Percentiles rank a stretch among this genome's conserved stretches.
Evolutionary conservation across 2,113 vertebrate species (phyloP).

Genomic region (Lepidothrix coronata): DNA sequence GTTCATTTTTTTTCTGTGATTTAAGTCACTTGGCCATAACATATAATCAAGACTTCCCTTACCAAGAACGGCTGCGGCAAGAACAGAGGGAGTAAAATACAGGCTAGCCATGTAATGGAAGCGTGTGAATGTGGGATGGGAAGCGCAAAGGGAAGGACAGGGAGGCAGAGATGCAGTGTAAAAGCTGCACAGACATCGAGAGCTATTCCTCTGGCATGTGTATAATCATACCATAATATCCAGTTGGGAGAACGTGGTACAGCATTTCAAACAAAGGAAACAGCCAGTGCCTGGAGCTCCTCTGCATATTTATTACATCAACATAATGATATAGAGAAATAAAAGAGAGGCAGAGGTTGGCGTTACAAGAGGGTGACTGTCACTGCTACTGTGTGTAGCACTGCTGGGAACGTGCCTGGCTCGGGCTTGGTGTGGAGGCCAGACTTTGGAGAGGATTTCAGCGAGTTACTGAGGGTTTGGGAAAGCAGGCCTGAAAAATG

Average conservation of each 20-base stretch:
- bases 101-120: conserved; percentile 41
- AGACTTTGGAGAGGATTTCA: neutral
- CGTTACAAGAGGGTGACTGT: neutral
- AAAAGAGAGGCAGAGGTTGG: neutral
- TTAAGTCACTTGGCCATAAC: neutral
- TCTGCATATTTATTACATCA: conserved; percentile 42
- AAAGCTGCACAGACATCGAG: neutral
- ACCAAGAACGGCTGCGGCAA: neutral
- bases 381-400: neutral
- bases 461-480: neutral
- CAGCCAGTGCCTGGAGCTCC: neutral
- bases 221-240: conserved; percentile 40
- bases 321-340: conserved; percentile 50
- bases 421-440: neutral
- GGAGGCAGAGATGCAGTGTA: neutral
- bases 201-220: conserved; percentile 16
- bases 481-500: neutral
- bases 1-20: neutral
- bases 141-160: neutral
- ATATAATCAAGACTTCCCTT: conserved; percentile 60
- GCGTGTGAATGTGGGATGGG: conserved; percentile 59
- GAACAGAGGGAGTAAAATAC: conserved; percentile 46
- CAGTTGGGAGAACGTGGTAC: neutral
- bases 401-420: neutral
- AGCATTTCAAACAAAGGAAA: neutral